Evolutionary conservation across 2,113 vertebrate species (phyloP).

Genomic region (Dendrocopos noguchii): DNA sequence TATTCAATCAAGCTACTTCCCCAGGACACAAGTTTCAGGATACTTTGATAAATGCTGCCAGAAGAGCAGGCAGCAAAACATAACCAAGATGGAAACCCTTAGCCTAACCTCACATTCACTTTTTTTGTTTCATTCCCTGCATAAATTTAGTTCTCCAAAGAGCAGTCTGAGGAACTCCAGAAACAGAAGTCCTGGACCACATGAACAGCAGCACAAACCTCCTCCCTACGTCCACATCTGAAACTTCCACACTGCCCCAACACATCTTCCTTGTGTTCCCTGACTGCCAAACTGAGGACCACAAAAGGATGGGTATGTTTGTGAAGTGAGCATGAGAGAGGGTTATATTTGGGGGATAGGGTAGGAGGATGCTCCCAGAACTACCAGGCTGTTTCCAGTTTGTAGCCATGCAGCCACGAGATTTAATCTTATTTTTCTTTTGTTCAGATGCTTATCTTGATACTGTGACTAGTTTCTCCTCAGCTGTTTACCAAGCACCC

Average conservation of each 20-base stretch:
- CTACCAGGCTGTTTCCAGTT: neutral
- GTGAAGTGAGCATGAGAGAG: neutral
- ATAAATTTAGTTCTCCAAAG: neutral
- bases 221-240: neutral
- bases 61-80: accelerated
- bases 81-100: neutral
- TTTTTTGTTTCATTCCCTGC: neutral
- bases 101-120: neutral
- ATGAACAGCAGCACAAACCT: neutral
- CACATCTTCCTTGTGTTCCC: neutral
- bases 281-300: neutral
- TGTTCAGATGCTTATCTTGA: neutral
- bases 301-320: accelerated
- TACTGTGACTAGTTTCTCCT: neutral
- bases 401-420: neutral
- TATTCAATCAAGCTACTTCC: neutral
- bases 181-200: neutral
- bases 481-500: neutral
- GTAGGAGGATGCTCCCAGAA: neutral
- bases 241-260: neutral
- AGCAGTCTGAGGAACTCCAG: neutral
- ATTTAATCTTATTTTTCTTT: neutral
- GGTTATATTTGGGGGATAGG: neutral
- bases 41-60: neutral
- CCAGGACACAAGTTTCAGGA: neutral